A percentile compares a stretch with the other conserved stretches of the same genome.
Evolutionary conservation across 2,113 vertebrate species (phyloP).

Genomic region (Rhabdomys dilectus): DNA sequence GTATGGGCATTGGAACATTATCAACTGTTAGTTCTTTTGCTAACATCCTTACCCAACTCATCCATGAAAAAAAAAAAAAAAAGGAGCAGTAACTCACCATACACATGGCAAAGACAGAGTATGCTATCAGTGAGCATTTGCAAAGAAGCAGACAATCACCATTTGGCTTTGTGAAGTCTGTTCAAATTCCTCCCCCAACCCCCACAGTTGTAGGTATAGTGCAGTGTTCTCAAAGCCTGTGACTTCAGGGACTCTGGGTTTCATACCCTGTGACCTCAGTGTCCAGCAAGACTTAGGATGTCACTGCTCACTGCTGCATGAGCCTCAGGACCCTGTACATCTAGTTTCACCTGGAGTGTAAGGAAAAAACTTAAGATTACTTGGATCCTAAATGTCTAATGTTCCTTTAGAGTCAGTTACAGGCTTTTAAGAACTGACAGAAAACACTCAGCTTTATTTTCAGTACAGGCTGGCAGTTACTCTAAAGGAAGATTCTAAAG

Average conservation of each 20-base stretch:
- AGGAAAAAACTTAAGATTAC: background rate
- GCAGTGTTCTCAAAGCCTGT: background rate
- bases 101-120: background rate
- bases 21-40: background rate
- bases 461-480: background rate
- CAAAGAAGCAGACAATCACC: background rate
- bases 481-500: conserved; percentile 26
- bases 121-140: conserved; percentile 26
- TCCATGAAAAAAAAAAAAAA: background rate
- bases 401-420: background rate
- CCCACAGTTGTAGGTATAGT: background rate
- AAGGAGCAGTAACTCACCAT: conserved; percentile 41
- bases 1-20: background rate
- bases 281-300: background rate
- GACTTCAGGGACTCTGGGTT: background rate
- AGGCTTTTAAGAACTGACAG: background rate
- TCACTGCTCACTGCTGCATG: background rate
- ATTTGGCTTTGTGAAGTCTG: background rate
- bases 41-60: background rate
- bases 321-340: background rate
- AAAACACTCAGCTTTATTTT: conserved; percentile 18
- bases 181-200: background rate
- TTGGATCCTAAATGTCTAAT: background rate
- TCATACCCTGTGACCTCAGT: background rate
- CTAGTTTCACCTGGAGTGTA: background rate